These are phyloP conservation scores for Masticophis lateralis DNA, from an alignment of 2,797 vertebrate genomes.

Conservation along the genomic window DNA sequence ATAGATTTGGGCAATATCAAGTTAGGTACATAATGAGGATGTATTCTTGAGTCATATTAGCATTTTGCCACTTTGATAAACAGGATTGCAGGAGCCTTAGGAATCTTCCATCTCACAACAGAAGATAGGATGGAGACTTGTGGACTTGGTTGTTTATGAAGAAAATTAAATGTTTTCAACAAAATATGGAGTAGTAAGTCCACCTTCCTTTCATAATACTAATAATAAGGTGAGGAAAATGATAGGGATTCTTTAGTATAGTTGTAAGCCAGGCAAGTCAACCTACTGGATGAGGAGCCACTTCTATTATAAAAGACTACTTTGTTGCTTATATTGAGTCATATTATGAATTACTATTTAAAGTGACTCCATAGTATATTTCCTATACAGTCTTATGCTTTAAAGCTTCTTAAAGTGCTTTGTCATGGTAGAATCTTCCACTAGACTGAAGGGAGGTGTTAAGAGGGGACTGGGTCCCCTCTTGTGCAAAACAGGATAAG, in stretches of 20 bases:
- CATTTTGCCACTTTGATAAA: background rate
- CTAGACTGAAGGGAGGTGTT: background rate
- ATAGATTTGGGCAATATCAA: background rate
- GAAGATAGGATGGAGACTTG: background rate
- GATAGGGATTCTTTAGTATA: background rate
- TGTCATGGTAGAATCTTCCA: background rate
- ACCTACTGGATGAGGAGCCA: background rate
- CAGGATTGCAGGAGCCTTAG: background rate
- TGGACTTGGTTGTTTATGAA: background rate
- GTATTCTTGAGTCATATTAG: background rate
- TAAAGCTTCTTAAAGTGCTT: background rate
- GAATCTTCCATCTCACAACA: background rate
- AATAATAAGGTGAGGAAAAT: background rate
- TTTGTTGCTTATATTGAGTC: background rate
- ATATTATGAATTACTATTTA: background rate
- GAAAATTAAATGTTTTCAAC: background rate
- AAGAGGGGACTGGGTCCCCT: background rate
- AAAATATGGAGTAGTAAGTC: background rate
- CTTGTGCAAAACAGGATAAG: background rate
- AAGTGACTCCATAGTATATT: background rate
- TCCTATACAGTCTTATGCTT: background rate
- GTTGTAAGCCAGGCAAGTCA: background rate
- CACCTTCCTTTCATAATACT: background rate
- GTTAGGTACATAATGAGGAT: background rate
- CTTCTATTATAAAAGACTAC: background rate